Evolutionary conservation across 2,888 invertebrate genomes (phyloP), one percentile per base, ranked within the genome.

Genomic region (Platycheirus rosarum): DNA sequence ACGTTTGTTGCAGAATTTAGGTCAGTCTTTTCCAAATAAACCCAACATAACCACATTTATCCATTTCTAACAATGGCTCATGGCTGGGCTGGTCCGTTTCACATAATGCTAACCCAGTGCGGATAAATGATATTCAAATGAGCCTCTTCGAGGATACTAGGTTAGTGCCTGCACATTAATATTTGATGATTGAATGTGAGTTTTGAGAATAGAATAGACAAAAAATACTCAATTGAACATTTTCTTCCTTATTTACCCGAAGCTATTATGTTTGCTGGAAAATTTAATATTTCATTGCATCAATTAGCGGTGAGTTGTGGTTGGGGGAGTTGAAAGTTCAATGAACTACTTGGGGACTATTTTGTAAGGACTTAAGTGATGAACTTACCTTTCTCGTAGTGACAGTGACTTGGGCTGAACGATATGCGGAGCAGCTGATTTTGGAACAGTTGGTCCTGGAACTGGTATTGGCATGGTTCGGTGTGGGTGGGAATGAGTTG

Each of bases 401-500:
- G 82, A 82, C 51, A 82, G 55, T 32, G 82, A 82, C 55, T 82
- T 82, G 11, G 82, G 82, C 11, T 82, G 82, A 49, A 71, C 77
- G 71, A 71, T 18, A 44, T 82, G 77, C 13, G 62, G 71, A 55
- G 68, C 14, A 23, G 63, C 77, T 46, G 76, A 46, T 51, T 68
- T 77, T 1, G 82, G 82, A 48, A 82, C 77, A 32, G 82, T 82
- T 16, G 82, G 82, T 44, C 66, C 77, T 55, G 82, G 77, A 68
- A 82, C 82, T 77, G 82, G 82, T 68, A 73, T 82, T 37, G 80
- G 80, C 80, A 80, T 80, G 5, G 76, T 80, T 80, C 80, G 80
- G 70, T 80, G 70, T 16, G 76, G 79, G 35, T 70, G 70, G 13
- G 18, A 11, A 14, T 87, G 87, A 14, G 88, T 88, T 13, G 87